Evolutionary conservation across 2,113 vertebrate species (phyloP).

Genomic region (Platysternon megacephalum): DNA sequence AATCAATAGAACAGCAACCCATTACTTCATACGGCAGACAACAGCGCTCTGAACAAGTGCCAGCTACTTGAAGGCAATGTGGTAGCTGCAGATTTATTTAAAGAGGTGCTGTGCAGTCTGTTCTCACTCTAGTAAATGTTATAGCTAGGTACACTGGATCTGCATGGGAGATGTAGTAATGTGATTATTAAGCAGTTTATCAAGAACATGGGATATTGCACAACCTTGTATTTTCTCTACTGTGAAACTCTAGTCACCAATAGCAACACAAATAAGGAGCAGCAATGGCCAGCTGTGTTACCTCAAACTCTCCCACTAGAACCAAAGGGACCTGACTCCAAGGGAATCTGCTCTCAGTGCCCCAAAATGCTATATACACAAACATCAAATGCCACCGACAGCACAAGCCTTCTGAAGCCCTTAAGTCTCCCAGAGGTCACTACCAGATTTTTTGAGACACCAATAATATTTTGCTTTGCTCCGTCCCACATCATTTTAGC

Average conservation of each 20-base stretch:
- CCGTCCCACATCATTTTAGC: not conserved
- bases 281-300: not conserved
- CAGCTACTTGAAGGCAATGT: not conserved
- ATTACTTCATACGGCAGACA: slow-evolving; percentile 30
- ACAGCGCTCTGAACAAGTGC: not conserved
- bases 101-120: not conserved
- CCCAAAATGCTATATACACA: not conserved
- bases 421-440: not conserved
- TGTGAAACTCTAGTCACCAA: not conserved
- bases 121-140: not conserved
- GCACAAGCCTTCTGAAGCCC: not conserved
- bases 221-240: not conserved
- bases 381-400: not conserved
- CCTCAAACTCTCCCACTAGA: not conserved
- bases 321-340: not conserved
- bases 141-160: not conserved
- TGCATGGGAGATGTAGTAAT: not conserved
- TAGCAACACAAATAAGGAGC: slow-evolving; percentile 7
- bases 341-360: not conserved
- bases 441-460: not conserved
- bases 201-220: not conserved
- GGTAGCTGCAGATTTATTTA: not conserved
- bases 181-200: not conserved
- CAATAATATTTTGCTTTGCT: not conserved
- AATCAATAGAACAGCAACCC: not conserved